These are phyloP conservation scores for Lochmaea capreae DNA, from an alignment of 2,888 invertebrate genomes.

Conservation along the genomic window DNA sequence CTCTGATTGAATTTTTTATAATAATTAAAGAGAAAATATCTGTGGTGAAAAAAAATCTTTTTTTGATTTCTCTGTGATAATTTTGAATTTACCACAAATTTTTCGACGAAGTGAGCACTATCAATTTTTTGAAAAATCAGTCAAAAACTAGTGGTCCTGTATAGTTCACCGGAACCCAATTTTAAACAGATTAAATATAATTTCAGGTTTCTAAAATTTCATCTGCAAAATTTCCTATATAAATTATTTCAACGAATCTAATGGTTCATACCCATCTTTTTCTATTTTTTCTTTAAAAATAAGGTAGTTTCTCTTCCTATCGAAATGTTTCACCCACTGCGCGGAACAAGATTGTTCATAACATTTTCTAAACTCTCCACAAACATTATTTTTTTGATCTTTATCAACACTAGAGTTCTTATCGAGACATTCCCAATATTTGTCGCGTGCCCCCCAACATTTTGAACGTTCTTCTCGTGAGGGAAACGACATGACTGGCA, in stretches of 20 bases:
- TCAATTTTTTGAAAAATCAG: too few relatives aligned
- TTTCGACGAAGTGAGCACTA: too few relatives aligned
- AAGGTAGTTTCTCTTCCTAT: constrained; percentile 88
- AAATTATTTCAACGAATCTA: constrained; percentile 66
- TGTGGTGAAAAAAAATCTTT: too few relatives aligned
- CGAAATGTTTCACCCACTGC: constrained; percentile 95
- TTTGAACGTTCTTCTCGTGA: constrained; percentile 80
- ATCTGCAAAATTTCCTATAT: neutral
- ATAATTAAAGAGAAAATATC: too few relatives aligned
- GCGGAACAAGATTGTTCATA: constrained; percentile 83
- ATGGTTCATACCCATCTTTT: constrained; percentile 86
- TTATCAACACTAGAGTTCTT: constrained; percentile 68
- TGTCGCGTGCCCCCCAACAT: constrained; percentile 90
- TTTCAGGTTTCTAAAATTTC: neutral
- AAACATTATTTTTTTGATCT: constrained; percentile 68
- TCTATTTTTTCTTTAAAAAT: constrained; percentile 90
- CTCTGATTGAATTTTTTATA: too few relatives aligned
- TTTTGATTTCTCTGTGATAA: too few relatives aligned
- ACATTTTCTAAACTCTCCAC: constrained; percentile 76
- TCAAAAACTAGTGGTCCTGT: neutral
- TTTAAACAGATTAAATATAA: neutral
- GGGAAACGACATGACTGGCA: constrained; percentile 79
- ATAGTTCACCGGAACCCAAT: neutral
- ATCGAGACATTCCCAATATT: constrained; percentile 91
- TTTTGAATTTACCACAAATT: too few relatives aligned